Percentiles rank a stretch among this genome's conserved stretches.
Conservation (phyloP, 2,797 vertebrate species). For the Ficedula albicollis region DNA sequence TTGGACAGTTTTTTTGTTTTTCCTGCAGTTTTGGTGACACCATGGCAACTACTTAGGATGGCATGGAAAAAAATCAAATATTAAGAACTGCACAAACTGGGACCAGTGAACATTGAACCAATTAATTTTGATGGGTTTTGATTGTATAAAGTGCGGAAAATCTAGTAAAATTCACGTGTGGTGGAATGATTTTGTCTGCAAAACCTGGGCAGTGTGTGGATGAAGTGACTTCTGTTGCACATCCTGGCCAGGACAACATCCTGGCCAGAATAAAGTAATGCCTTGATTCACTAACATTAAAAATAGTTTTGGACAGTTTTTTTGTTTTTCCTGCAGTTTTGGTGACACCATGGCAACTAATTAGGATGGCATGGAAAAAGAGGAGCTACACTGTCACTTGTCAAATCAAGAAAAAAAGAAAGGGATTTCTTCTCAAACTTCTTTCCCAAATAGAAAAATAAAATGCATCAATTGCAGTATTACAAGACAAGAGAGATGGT, state of each 20-base stretch:
- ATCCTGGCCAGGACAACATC: neutral
- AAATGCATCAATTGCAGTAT: neutral
- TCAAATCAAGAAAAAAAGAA: neutral
- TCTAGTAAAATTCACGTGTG: too few species aligned
- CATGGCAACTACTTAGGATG: neutral
- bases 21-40: accelerated
- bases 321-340: neutral
- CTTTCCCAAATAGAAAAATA: neutral
- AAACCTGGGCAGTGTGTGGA: accelerated
- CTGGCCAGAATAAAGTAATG: neutral
- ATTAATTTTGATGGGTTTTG: neutral
- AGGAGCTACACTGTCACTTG: neutral
- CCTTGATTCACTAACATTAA: neutral
- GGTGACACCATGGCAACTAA: neutral
- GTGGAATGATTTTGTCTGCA: neutral
- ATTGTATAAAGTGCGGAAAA: neutral
- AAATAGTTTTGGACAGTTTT: neutral
- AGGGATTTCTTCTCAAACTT: neutral
- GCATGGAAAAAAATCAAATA: neutral
- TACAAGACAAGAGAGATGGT: neutral
- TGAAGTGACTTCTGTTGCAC: neutral
- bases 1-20: neutral
- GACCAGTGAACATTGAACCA: neutral
- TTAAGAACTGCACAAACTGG: neutral
- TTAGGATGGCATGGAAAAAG: neutral